These are phyloP conservation scores for Neoaliturus tenellus DNA, from an alignment of 2,888 invertebrate species.

Conservation along the genomic window DNA sequence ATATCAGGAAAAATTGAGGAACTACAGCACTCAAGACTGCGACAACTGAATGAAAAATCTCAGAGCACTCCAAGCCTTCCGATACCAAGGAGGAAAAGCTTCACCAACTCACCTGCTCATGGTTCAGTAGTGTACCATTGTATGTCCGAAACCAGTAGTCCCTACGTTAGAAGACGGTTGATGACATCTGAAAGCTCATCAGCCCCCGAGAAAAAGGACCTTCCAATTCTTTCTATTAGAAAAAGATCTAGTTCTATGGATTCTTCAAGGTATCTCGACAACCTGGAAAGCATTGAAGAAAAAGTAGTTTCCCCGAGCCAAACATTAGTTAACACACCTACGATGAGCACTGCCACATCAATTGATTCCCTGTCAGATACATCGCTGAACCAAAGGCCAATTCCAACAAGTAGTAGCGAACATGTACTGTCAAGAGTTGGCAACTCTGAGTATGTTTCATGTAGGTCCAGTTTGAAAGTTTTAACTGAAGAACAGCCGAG, in stretches of 20 bases:
- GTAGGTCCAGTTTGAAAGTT: constrained; percentile 19
- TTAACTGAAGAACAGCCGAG: constrained; percentile 13
- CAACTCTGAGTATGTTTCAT: constrained; percentile 24
- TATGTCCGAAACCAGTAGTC: constrained; percentile 72
- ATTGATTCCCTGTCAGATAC: constrained; percentile 53
- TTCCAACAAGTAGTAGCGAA: constrained; percentile 36
- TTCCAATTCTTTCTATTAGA: constrained; percentile 65
- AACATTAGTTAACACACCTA: constrained; percentile 47
- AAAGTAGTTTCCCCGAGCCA: constrained; percentile 52
- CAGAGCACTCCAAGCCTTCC: constrained; percentile 59
- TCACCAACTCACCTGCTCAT: constrained; percentile 71
- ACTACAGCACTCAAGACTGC: constrained; percentile 2
- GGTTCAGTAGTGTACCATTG: constrained; percentile 74
- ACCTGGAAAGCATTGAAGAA: constrained; percentile 71
- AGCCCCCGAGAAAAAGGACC: constrained; percentile 5
- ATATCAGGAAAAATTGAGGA: constrained; percentile 31
- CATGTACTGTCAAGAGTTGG: constrained; percentile 32
- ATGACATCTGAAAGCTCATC: constrained; percentile 58
- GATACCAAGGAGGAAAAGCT: constrained; percentile 55
- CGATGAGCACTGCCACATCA: constrained; percentile 54
- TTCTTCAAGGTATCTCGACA: constrained; percentile 79
- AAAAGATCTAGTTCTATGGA: constrained; percentile 84
- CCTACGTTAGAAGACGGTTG: constrained; percentile 75
- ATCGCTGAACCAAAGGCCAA: constrained; percentile 25
- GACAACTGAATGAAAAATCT: constrained; percentile 60